Percentiles rank a stretch among this genome's conserved stretches.
Evolutionary conservation across 2,113 vertebrate genomes (phyloP).

Genomic region (Passerina amoena): DNA sequence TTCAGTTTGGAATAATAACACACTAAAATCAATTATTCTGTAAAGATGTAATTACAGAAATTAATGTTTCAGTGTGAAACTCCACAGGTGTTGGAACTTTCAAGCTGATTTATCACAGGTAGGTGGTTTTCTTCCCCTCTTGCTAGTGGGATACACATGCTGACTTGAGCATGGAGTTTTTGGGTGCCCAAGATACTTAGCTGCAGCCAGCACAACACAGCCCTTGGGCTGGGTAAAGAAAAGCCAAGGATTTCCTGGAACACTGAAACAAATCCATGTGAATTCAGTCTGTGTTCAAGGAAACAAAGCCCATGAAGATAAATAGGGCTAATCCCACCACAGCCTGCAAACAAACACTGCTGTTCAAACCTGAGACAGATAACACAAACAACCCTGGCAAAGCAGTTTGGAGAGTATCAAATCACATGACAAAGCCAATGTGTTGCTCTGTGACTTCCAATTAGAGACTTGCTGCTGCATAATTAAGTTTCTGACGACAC

Average conservation of each 20-base stretch:
- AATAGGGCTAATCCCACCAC: conserved; percentile 9
- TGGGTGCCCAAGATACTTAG: background rate
- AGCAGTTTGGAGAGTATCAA: background rate
- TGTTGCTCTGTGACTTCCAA: conserved; percentile 32
- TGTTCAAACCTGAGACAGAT: conserved; percentile 18
- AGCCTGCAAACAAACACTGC: conserved; percentile 32
- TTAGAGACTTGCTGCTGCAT: conserved; percentile 47
- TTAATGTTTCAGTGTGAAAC: background rate
- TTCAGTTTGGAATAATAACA: background rate
- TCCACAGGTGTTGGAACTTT: background rate
- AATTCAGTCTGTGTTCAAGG: background rate
- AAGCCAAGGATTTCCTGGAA: background rate
- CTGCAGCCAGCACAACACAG: background rate
- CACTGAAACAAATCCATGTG: background rate
- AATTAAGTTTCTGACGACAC: conserved; percentile 50
- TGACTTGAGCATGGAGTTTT: background rate
- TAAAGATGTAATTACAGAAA: background rate
- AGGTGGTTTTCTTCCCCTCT: background rate
- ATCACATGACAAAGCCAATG: conserved; percentile 9
- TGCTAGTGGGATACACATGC: too few species aligned
- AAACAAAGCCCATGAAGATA: conserved; percentile 22
- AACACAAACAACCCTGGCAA: conserved; percentile 27
- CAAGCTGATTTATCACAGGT: background rate
- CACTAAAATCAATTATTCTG: background rate
- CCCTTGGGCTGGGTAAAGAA: background rate